Evolutionary conservation across 2,888 invertebrate species (phyloP), one percentile per base, ranked within the genome.

Genomic region (Patella depressa): DNA sequence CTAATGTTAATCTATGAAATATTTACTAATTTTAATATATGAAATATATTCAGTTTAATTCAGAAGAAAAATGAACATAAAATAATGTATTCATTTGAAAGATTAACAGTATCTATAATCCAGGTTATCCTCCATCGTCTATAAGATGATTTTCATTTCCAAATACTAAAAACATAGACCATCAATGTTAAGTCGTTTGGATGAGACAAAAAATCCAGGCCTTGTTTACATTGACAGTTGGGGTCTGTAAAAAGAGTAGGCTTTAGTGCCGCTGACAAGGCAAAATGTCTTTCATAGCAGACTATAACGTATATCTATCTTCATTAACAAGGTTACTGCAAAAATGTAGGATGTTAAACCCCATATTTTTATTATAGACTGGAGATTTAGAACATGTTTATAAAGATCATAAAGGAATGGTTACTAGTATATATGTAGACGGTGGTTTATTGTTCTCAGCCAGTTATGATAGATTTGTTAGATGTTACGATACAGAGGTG

Each of bases 401-500:
- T 29, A 81, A 72, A 9, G 81, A 83, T 72, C 80, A 83, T 57
- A 83, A 82, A 54, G 83, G 86, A 53, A 82, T 85, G 34, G 79
- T 88, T 3, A 82, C 85, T 0, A 79, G 80, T 69, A 75, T 85
- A 7, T 83, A 78, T 74, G 80, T 79, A 65, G 80, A 82, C 73
- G 75, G 77, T 17, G 79, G 84, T 17, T 78, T 78, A 11, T 83
- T 88, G 9, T 86, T 84, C 71, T 80, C 84, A 55, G 82, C 84
- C 12, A 82, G 85, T 19, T 82, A 82, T 80, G 87, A 88, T 78
- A 83, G 82, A 73, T 73, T 83, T 34, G 81, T 88, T 4, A 80
- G 84, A 15, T 84, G 85, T 71, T 88, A 85, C 57, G 79, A 84
- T 72, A 78, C 77, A 70, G 79, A 84, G 83, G 86, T 85, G 71